These are phyloP conservation scores for Fopius arisanus DNA, from an alignment of 1,140 invertebrate genomes.

Conservation along the genomic window DNA sequence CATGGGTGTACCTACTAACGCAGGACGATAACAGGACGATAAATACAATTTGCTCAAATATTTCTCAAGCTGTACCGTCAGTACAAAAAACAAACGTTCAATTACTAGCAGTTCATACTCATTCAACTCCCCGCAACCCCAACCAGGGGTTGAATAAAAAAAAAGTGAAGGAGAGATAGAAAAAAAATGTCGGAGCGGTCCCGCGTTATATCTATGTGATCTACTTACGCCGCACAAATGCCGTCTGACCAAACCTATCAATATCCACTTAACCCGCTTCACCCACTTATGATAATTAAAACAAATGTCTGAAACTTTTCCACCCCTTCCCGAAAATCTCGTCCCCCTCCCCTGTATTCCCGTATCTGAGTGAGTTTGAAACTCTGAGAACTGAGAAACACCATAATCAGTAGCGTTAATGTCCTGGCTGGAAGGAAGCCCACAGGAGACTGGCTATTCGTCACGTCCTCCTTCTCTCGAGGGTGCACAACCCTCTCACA, in stretches of 20 bases:
- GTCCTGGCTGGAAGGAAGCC: constrained; percentile 33
- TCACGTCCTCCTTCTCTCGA: constrained; percentile 4
- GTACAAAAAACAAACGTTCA: too few relatives aligned
- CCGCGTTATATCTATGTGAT: too few relatives aligned
- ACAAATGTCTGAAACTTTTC: not conserved
- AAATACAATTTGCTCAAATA: too few relatives aligned
- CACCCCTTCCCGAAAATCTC: not conserved
- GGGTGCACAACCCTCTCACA: constrained; percentile 1
- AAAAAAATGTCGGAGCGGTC: too few relatives aligned
- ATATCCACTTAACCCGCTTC: not conserved
- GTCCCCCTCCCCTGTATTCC: not conserved
- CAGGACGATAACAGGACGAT: too few relatives aligned
- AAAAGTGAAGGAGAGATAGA: too few relatives aligned
- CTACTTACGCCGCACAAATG: too few relatives aligned
- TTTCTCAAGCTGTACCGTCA: too few relatives aligned
- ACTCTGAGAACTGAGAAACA: constrained; percentile 7
- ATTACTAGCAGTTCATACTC: too few relatives aligned
- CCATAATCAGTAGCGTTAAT: constrained; percentile 28
- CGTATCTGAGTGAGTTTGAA: not conserved
- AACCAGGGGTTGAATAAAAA: too few relatives aligned
- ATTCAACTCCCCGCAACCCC: too few relatives aligned
- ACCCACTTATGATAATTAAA: not conserved
- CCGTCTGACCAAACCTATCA: not conserved
- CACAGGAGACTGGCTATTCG: constrained; percentile 29
- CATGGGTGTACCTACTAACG: too few relatives aligned